Percentiles rank a stretch among this genome's conserved stretches.
These are phyloP conservation scores for Sebastes vulpes DNA, from an alignment of 2,797 vertebrate species.

Conservation along the genomic window DNA sequence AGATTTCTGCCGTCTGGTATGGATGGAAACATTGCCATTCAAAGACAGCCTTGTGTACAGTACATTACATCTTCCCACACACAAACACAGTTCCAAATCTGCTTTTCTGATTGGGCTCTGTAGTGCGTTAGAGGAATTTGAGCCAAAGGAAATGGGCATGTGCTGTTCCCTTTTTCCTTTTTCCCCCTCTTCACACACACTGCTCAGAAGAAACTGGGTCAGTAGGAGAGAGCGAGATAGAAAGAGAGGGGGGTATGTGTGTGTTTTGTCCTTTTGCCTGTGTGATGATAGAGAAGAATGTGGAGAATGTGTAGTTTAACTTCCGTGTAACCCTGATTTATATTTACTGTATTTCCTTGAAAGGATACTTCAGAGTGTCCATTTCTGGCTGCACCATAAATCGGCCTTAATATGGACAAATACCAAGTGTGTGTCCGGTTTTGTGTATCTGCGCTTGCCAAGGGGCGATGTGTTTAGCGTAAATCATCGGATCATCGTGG, in stretches of 20 bases:
- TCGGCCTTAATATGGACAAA: slow-evolving; percentile 67
- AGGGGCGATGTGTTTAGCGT: slow-evolving; percentile 23
- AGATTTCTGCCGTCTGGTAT: not conserved
- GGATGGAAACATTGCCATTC: not conserved
- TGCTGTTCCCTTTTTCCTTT: slow-evolving; percentile 60
- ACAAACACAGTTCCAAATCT: not conserved
- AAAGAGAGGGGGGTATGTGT: not conserved
- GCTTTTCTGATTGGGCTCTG: slow-evolving; percentile 44
- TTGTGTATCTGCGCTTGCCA: slow-evolving; percentile 42
- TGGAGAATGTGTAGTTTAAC: slow-evolving; percentile 67
- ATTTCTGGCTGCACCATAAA: slow-evolving; percentile 35
- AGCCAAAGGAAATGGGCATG: slow-evolving; percentile 76
- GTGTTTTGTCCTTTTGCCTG: slow-evolving; percentile 59
- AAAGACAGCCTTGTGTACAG: not conserved
- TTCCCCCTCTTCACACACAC: slow-evolving; percentile 55
- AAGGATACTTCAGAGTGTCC: slow-evolving; percentile 46
- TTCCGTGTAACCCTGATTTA: slow-evolving; percentile 39
- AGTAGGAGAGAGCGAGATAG: slow-evolving; percentile 59
- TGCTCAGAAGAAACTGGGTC: slow-evolving; percentile 78
- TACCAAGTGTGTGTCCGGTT: slow-evolving; percentile 33
- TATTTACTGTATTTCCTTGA: slow-evolving; percentile 57
- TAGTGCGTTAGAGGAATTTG: slow-evolving; percentile 55
- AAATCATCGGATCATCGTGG: slow-evolving; percentile 39
- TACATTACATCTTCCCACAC: not conserved
- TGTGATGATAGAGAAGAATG: slow-evolving; percentile 65